phyloP scores from a whole-genome alignment of 1,140 invertebrate species.

The Trachymyrmex cornetzi region DNA sequence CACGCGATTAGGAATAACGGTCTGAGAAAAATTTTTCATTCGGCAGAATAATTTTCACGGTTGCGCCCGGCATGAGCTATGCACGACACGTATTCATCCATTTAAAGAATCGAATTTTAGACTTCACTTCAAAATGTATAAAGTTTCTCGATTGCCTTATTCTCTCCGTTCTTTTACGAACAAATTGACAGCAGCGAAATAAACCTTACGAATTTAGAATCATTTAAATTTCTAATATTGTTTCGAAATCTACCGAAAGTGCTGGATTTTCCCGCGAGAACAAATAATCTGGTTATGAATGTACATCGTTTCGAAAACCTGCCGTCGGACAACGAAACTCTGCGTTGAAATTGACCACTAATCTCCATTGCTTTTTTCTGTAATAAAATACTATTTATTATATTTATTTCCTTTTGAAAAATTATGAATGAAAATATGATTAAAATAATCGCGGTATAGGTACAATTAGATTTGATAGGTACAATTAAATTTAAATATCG shows the following conservation, averaged over 20 bases:
- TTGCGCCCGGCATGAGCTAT: slow-evolving; percentile 78
- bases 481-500: not conserved
- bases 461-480: not conserved
- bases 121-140: slow-evolving; percentile 50
- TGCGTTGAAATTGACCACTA: not conserved
- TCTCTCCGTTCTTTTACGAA: not conserved
- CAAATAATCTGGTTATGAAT: not conserved
- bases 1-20: slow-evolving; percentile 50
- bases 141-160: slow-evolving; percentile 34
- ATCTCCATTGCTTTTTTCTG: not conserved
- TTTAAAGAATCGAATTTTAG: slow-evolving; percentile 50
- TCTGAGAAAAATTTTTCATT: slow-evolving; percentile 75
- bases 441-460: not conserved
- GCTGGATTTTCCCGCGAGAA: slow-evolving; percentile 11
- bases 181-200: slow-evolving; percentile 42
- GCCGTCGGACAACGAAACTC: slow-evolving; percentile 55
- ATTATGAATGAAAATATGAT: not conserved
- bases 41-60: slow-evolving; percentile 80
- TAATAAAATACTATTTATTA: not conserved
- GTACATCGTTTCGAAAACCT: slow-evolving; percentile 22
- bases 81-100: slow-evolving; percentile 59
- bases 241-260: slow-evolving; percentile 73
- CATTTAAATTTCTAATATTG: slow-evolving; percentile 81
- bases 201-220: slow-evolving; percentile 71
- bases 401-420: not conserved